phyloP scores from a whole-genome alignment of 2,797 vertebrate genomes.

The Sebastes aleutianus region DNA sequence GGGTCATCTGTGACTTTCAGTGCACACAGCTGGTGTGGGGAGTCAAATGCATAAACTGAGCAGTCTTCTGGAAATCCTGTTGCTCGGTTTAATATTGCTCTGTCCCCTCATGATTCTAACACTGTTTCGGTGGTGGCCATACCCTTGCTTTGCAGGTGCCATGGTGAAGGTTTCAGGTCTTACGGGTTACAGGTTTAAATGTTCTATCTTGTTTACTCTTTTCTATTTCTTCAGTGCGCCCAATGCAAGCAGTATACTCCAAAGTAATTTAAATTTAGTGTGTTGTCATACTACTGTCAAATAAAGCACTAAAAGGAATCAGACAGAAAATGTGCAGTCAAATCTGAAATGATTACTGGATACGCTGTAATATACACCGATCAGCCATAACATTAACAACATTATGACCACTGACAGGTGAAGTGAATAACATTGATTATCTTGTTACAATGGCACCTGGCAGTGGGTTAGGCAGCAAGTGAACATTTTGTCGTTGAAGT shows the following conservation, averaged over 20 bases:
- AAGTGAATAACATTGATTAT: no score
- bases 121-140: neutral
- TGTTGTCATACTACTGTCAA: neutral
- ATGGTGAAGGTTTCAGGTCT: conserved; percentile 9
- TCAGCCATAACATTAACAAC: no score
- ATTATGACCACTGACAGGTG: no score
- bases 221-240: neutral
- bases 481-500: no score
- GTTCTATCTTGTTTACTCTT: neutral
- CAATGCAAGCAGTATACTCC: neutral
- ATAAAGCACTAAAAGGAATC: neutral
- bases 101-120: conserved; percentile 9
- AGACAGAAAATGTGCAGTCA: neutral
- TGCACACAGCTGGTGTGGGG: conserved; percentile 18
- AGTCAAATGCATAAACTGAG: neutral
- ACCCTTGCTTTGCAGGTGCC: conserved; percentile 37
- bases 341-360: neutral
- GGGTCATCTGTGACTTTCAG: conserved; percentile 34
- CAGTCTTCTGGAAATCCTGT: neutral
- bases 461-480: no score
- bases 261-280: neutral
- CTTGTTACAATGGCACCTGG: no score
- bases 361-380: neutral
- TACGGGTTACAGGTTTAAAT: conserved; percentile 1
- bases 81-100: neutral